Evolutionary conservation across 2,888 invertebrate species (phyloP), one percentile per base, ranked within the genome.

Genomic region (Bhutanitis thaidina): DNA sequence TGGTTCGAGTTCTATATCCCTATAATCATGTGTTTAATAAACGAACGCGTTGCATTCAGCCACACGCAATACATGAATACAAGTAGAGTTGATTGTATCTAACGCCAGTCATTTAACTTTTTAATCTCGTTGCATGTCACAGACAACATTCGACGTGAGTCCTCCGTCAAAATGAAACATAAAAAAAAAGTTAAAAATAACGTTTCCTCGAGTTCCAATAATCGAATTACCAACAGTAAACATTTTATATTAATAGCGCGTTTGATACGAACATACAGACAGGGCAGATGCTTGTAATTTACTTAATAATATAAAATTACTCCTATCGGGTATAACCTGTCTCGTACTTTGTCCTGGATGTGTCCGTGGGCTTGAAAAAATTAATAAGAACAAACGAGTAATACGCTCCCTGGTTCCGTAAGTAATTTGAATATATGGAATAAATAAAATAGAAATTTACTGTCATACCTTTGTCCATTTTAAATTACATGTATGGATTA

Each of bases 221-320:
- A 84, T 82, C 80, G 68, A 84, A 84, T 85, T 84, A 84, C 62
- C 71, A 74, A 80, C 72, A 63, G 80, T 71, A 83, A 84, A 83
- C 81, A 83, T 81, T 76, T 73, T 74, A 77, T 74, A 71, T 76
- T 80, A 80, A 79, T 76, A 65, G 66, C 61, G 61, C 58, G 62
- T 64, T 69, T 63, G 69, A 69, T 73, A 60, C 61, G 68, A 65
- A 66, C 65, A 61, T 59, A 56, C 53, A 57, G 59, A 50, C 46
- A 47, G 55, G 56, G 57, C 80, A 75, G 77, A 74, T 80, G 81
- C 71, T 54, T 64, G 71, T 76, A 79, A 83, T 84, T 83, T 80
- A 73, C 67, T 80, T 82, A 84, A 84, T 84, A 72, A 80, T 75
- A 74, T 77, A 71, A 81, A 82, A 84, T 84, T 81, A 77, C 73